phyloP scores from a whole-genome alignment of 2,888 invertebrate species.

The Chrysodeixis includens region DNA sequence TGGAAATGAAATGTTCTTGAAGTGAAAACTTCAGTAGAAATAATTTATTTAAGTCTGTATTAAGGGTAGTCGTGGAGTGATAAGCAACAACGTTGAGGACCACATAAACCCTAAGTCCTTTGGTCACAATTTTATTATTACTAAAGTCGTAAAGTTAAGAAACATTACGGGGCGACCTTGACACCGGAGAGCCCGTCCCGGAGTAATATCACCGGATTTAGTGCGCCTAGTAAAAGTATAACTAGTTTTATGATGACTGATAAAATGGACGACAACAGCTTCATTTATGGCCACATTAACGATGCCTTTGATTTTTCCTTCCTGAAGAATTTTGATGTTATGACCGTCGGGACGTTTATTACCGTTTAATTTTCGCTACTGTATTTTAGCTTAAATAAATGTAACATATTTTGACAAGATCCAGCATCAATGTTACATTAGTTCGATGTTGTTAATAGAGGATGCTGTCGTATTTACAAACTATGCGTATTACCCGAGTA shows the following conservation, averaged over 20 bases:
- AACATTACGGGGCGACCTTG: conserved; percentile 61
- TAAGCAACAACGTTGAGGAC: conserved; percentile 52
- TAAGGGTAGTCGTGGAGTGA: conserved; percentile 41
- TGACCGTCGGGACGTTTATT: conserved; percentile 28
- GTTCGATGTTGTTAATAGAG: too few species aligned
- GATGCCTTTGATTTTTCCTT: conserved; percentile 45
- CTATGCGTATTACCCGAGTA: too few species aligned
- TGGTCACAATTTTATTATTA: conserved; percentile 66
- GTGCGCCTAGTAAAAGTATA: conserved; percentile 55
- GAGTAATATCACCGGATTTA: conserved; percentile 58
- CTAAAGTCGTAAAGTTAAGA: conserved; percentile 66
- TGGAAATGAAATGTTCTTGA: conserved; percentile 47
- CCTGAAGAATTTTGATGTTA: conserved; percentile 32
- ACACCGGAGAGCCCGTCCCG: conserved; percentile 46
- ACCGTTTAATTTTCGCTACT: conserved; percentile 35
- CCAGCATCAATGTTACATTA: too few species aligned
- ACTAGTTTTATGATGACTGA: conserved; percentile 60
- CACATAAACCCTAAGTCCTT: conserved; percentile 61
- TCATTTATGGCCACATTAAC: conserved; percentile 53
- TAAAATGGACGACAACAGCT: conserved; percentile 53
- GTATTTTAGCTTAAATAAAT: too few species aligned
- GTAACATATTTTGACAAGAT: too few species aligned
- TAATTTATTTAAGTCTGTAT: conserved; percentile 44
- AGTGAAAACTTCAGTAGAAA: conserved; percentile 40
- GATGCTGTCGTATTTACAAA: too few species aligned